Conservation (phyloP, 1,140 invertebrate species). For the Rhyacophila brunnea region DNA sequence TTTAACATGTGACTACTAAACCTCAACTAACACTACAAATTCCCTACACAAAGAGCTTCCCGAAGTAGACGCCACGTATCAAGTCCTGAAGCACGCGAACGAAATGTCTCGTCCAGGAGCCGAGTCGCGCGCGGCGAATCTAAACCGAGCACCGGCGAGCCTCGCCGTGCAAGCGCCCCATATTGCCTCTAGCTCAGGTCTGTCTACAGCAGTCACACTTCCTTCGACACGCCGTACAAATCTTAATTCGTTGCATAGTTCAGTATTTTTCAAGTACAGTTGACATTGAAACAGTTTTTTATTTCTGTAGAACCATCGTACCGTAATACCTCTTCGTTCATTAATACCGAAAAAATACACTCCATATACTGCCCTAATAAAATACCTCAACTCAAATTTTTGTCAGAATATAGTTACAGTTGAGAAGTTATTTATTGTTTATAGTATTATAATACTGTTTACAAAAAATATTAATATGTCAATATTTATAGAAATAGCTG, state of each 20-base stretch:
- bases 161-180: constrained; percentile 51
- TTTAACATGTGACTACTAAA: too few species aligned
- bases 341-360: too few species aligned
- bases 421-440: too few species aligned
- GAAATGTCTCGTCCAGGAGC: constrained; percentile 67
- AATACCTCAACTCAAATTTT: too few species aligned
- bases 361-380: too few species aligned
- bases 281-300: too few species aligned
- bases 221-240: background rate
- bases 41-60: constrained; percentile 41
- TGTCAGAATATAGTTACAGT: too few species aligned
- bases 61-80: constrained; percentile 88
- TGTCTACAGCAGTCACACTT: constrained; percentile 36
- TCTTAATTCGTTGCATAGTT: background rate
- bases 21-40: background rate
- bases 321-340: background rate
- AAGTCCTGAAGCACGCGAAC: constrained; percentile 88
- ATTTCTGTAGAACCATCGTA: background rate
- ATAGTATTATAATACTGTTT: too few species aligned
- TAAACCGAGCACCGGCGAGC: constrained; percentile 40
- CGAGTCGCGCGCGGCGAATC: constrained; percentile 43
- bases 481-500: too few species aligned
- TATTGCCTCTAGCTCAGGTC: constrained; percentile 56
- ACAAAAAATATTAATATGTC: too few species aligned
- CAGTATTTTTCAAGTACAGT: background rate